Conservation (phyloP, 2,888 invertebrate species). For the Conops quadrifasciatus region DNA sequence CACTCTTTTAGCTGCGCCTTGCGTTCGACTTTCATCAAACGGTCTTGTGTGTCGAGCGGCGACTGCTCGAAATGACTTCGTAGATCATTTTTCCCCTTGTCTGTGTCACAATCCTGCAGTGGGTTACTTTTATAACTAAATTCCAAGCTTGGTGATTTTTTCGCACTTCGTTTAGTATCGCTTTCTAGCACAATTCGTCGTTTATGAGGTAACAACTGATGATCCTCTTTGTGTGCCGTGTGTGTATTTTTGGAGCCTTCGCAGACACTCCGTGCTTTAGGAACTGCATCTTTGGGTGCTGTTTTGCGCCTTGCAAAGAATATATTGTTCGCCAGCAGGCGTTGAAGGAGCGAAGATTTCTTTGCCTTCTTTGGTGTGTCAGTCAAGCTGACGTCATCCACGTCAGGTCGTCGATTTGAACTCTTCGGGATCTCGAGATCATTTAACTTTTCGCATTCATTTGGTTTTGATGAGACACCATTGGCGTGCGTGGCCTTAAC, state of each 20-base stretch:
- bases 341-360: conserved; percentile 62
- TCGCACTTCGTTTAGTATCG: conserved; percentile 41
- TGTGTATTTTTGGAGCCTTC: conserved; percentile 34
- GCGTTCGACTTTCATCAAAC: conserved; percentile 45
- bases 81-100: too few species aligned
- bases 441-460: conserved; percentile 40
- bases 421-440: conserved; percentile 39
- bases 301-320: conserved; percentile 62
- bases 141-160: neutral
- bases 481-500: conserved; percentile 43
- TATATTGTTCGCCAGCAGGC: conserved; percentile 59
- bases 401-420: conserved; percentile 41
- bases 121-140: neutral
- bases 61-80: too few species aligned
- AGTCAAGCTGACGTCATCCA: conserved; percentile 39
- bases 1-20: conserved; percentile 36
- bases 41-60: too few species aligned
- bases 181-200: conserved; percentile 60
- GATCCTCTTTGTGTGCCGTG: conserved; percentile 45
- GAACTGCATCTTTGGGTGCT: conserved; percentile 57
- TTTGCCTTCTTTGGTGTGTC: conserved; percentile 51
- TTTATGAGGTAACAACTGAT: conserved; percentile 52
- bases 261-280: conserved; percentile 52
- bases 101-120: neutral
- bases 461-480: conserved; percentile 36